Conservation (phyloP, 2,797 vertebrate species). For the Phoxinus dragarum region DNA sequence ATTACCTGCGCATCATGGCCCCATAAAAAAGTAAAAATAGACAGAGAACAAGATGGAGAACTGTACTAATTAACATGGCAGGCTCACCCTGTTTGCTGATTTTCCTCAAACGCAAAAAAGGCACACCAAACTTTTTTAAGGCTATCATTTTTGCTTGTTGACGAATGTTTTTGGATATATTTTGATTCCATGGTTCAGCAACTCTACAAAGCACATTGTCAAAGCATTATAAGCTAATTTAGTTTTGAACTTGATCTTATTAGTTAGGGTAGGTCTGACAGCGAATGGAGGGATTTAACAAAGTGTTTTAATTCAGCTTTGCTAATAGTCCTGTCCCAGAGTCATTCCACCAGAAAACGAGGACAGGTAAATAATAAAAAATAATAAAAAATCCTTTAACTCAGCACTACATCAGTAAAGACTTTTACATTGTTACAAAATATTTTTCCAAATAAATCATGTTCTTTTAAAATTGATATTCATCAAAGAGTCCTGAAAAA, state of each 20-base stretch:
- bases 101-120: slow-evolving; percentile 8
- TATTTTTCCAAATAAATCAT: neutral
- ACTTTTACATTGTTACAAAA: neutral
- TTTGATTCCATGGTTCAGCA: neutral
- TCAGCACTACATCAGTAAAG: neutral
- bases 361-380: neutral
- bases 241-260: slow-evolving; percentile 7
- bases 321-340: neutral
- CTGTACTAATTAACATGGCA: slow-evolving; percentile 25
- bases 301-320: neutral
- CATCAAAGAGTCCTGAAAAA: neutral
- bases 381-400: neutral
- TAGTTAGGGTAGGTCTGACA: neutral
- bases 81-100: neutral
- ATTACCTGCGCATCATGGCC: slow-evolving; percentile 34
- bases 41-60: slow-evolving; percentile 18
- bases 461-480: neutral
- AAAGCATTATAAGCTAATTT: slow-evolving; percentile 2
- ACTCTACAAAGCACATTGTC: neutral
- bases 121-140: neutral
- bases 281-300: slow-evolving; percentile 3
- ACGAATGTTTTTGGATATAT: neutral
- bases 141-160: neutral
- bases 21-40: slow-evolving; percentile 35
- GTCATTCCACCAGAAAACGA: neutral